Conservation (phyloP, 2,888 invertebrate genomes). For the Alentia gelatinosa region DNA sequence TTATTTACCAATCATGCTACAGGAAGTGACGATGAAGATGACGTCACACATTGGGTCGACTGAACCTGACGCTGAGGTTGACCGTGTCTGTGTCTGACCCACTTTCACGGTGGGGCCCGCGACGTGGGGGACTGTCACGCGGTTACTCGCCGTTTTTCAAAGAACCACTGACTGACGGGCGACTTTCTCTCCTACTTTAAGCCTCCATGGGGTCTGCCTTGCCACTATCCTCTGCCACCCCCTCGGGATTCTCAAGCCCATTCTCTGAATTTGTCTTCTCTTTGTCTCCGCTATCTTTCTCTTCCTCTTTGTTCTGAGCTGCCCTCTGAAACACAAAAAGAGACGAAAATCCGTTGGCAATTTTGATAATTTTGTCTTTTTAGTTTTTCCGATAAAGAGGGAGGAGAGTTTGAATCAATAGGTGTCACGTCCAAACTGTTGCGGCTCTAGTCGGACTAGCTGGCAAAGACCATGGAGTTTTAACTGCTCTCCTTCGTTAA, state of each 20-base stretch:
- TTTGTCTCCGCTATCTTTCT: not conserved
- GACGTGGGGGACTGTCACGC: too few species aligned
- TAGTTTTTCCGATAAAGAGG: not conserved
- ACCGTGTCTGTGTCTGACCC: too few species aligned
- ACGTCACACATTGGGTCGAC: too few species aligned
- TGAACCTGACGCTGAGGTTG: too few species aligned
- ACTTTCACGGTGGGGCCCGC: too few species aligned
- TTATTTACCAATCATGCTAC: too few species aligned
- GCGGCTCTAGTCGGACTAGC: not conserved
- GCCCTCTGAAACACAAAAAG: constrained; percentile 20
- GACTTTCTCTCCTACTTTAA: too few species aligned
- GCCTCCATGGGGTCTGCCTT: constrained; percentile 31
- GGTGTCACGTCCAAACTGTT: not conserved
- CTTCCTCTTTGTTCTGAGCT: constrained; percentile 9
- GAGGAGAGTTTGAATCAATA: not conserved
- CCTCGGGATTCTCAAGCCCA: constrained; percentile 3
- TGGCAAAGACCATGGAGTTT: not conserved
- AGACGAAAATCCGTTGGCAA: not conserved
- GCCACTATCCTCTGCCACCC: not conserved
- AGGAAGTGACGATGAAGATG: too few species aligned
- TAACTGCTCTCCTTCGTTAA: too few species aligned
- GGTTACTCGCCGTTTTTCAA: too few species aligned
- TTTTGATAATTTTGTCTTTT: not conserved
- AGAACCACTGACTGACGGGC: too few species aligned
- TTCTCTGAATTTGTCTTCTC: constrained; percentile 25